Evolutionary conservation across 2,888 invertebrate genomes (phyloP), one percentile per base, ranked within the genome.

Genomic region (Latrodectus hesperus): DNA sequence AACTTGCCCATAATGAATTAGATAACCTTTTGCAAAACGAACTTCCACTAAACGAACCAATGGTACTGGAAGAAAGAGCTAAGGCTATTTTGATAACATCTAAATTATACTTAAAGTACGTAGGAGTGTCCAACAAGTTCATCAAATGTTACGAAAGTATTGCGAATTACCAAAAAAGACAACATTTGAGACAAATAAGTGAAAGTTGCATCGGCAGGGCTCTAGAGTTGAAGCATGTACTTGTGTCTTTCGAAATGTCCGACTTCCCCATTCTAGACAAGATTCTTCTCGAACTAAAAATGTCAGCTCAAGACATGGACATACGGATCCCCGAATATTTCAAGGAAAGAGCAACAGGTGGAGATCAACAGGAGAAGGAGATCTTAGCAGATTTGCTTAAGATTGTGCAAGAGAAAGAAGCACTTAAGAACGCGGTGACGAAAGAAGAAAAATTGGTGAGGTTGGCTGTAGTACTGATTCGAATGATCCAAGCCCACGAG

Each of bases 261-360:
- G 86, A 87, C 9, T 87, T 81, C 38, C 81, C 76, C 6, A 81
- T 67, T 52, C 12, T 87, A 11, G 86, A 87, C n/a, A 76, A 81
- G 12, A 67, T 68, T 51, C 60, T 81, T 5, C 52, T 87, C 16
- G 64, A 73, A 10, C 49, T 87, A 55, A 76, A 16, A 17, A 53
- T 87, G 77, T 10, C 52, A 12, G 81, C 81, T 4, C 10, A 38
- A 11, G 86, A 87, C 10, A 76, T 77, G 81, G 81, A 87, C 12
- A 55, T 87, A 0, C 81, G 72, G 67, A 77, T 87, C 16, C 81
- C 86, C 3, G 86, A 82, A n/a, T 87, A 82, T 49, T 70, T 55
- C 22, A 68, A 49, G 49, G 81, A 74, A 16, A 14, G 49, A 12
- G 16, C 14, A 12, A 22, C 26, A 4, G 65, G 65, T 14, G 80